Conservation (phyloP, 1,140 invertebrate species). For the Drosophila nannoptera region DNA sequence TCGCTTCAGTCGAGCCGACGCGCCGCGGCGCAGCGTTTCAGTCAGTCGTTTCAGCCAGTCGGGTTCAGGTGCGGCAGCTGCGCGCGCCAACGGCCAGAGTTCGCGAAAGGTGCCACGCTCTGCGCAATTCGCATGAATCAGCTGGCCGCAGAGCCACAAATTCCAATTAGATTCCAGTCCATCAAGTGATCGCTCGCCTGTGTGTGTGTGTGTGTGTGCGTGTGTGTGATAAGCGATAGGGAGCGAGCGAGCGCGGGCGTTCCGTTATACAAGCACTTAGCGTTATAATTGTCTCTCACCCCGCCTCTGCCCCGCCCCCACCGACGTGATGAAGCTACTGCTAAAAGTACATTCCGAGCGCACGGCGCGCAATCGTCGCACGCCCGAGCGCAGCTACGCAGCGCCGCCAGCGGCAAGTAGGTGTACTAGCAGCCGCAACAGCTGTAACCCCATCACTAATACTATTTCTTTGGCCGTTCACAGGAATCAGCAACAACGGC, state of each 20-base stretch:
- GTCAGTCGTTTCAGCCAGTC: slow-evolving; percentile 64
- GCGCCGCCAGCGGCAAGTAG: slow-evolving; percentile 20
- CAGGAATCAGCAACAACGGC: slow-evolving; percentile 64
- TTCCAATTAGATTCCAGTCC: not conserved
- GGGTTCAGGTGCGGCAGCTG: slow-evolving; percentile 69
- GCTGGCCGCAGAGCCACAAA: slow-evolving; percentile 14
- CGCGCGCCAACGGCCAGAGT: slow-evolving; percentile 14
- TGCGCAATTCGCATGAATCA: slow-evolving; percentile 7
- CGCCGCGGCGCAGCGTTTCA: slow-evolving; percentile 21
- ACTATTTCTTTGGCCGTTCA: not conserved
- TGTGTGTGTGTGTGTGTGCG: slow-evolving; percentile 7
- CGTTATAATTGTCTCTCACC: slow-evolving; percentile 23
- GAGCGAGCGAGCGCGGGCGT: not conserved
- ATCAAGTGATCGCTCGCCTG: not conserved
- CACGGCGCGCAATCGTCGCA: slow-evolving; percentile 66
- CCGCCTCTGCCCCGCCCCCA: too few species aligned
- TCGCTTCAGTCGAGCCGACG: slow-evolving; percentile 27
- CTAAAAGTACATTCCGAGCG: slow-evolving; percentile 75
- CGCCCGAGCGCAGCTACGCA: slow-evolving; percentile 46
- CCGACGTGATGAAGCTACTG: slow-evolving; percentile 64
- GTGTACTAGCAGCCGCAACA: not conserved
- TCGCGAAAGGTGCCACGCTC: slow-evolving; percentile 32
- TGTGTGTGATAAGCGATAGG: not conserved
- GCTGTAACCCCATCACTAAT: not conserved
- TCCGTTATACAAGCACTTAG: slow-evolving; percentile 24